Evolutionary conservation across 1,140 invertebrate genomes (phyloP), one percentile per base, ranked within the genome.

Genomic region (Kradibia gibbosae): DNA sequence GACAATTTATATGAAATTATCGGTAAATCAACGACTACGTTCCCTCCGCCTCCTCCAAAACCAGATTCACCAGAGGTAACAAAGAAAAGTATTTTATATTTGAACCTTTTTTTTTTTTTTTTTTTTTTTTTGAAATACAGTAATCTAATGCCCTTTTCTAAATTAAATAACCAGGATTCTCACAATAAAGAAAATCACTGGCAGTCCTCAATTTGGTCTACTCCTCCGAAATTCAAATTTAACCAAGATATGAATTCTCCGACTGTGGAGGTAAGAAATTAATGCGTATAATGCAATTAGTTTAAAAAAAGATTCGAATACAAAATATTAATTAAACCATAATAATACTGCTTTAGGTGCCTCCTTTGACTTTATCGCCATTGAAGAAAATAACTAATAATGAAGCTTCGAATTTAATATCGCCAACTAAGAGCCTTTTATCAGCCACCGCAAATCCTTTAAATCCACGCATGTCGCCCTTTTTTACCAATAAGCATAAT

Each of bases 361-460:
- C 91, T 13, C 87, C 90, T 0, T 83, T 91, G 50, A 90, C 85
- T 50, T 73, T 90, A 42, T 86, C 87, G 10, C 73, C 86, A 0
- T 91, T 90, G 87, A 87, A 87, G 82, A 84, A 88, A 84, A 86
- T 88, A 77, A 71, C 72, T 53, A 50, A 73, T 22, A 85, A 86
- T 34, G 85, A 83, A 76, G 72, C 86, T 1, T 86, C 85, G 0
- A 87, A 88, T 81, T 81, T 91, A n/a, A 42, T 91, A 8, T 91
- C 90, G 15, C 90, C 90, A 36, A 88, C 87, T 0, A 91, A 90
- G 74, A 89, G 88, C 83, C 76, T 91, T 39, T 74, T 91, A 42
- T 86, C 90, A 10, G 91, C 90, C 1, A 85, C 87, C 45, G 90
- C 89, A 8, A 91, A 91, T 87, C 90, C 90, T 42, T 82, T 91